Base-by-base conservation (phyloP, 2,888 invertebrate species). In the Mythimna albipuncta region DNA sequence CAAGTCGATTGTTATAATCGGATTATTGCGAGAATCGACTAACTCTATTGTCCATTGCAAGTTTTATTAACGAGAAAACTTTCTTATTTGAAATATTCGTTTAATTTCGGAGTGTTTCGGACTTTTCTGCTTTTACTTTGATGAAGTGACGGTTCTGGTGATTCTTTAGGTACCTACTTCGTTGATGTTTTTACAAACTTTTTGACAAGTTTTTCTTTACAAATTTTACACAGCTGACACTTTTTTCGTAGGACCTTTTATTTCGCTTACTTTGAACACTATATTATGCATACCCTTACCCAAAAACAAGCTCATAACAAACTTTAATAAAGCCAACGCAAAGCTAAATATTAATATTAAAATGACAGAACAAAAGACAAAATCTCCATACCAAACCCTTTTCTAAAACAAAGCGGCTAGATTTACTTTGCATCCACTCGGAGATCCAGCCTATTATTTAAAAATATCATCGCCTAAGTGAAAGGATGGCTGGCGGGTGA, bases 61-160 rank as follows among this genome's bases (percentile, higher is more conserved):
- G 84, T 86, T 87, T 84, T 86, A 87, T 87, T 88, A 88, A 87
- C 83, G 89, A 87, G 84, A 81, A 87, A 88, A 88, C 66, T 88
- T 88, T 77, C 62, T 70, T 55, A 62, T 62, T 64, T 67, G 54
- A 35, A 69, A 67, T 67, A 70, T 79, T 78, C 68, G 64, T 77
- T 77, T 79, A 77, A 81, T 79, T 75, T 72, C 70, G 50, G 50
- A 74, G n/a, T 79, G 62, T 55, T 75, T 58, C 47, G n/a, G 54
- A 54, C 52, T 77, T 66, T 50, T 64, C 32, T 21, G 47, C 13
- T 10, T 68, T 77, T 81, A 62, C 67, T 71, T 75, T 61, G 65
- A 69, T 66, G 38, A 63, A 77, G 32, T 10, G 47, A 32, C 26
- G 44, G 32, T 35, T 71, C 64, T 57, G 10, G 16, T 68, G n/a